A percentile compares a stretch with the other conserved stretches of the same genome.
Conservation (phyloP, 2,888 invertebrate genomes). For the Troilus luridus region DNA sequence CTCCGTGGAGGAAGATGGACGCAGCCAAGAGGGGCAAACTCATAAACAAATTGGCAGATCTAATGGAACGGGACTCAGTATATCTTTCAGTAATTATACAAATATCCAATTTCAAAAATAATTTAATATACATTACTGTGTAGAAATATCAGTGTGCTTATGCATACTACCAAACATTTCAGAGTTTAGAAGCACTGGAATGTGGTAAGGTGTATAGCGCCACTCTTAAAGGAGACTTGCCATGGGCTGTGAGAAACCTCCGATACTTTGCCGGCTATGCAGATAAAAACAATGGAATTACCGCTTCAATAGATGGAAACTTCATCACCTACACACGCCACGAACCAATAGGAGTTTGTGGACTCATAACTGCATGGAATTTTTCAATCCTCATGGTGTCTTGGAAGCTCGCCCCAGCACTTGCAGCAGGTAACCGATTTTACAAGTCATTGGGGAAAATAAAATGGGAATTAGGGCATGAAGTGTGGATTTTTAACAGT, state of each 20-base stretch:
- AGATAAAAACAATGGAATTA: constrained; percentile 85
- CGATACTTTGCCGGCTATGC: constrained; percentile 94
- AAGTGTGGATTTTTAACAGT: neutral
- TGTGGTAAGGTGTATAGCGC: constrained; percentile 91
- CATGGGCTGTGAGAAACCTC: constrained; percentile 75
- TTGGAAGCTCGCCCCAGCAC: constrained; percentile 76
- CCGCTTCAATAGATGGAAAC: constrained; percentile 71
- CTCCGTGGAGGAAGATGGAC: constrained; percentile 72
- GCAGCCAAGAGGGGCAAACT: constrained; percentile 75
- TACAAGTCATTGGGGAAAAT: neutral
- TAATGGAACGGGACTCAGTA: constrained; percentile 83
- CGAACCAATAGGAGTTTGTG: constrained; percentile 77
- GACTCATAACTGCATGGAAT: constrained; percentile 74
- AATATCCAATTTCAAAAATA: neutral
- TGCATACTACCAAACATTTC: constrained; percentile 50
- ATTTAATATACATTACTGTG: neutral
- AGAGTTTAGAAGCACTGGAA: constrained; percentile 94
- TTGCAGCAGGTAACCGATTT: constrained; percentile 71
- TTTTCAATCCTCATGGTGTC: constrained; percentile 75
- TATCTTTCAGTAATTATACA: constrained; percentile 80
- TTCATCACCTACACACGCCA: constrained; percentile 73
- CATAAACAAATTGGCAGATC: constrained; percentile 83
- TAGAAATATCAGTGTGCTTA: no score
- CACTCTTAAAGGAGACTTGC: constrained; percentile 76
- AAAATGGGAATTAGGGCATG: neutral